Base-by-base conservation (phyloP, 2,113 vertebrate genomes). In the Hymenochirus boettgeri region DNA sequence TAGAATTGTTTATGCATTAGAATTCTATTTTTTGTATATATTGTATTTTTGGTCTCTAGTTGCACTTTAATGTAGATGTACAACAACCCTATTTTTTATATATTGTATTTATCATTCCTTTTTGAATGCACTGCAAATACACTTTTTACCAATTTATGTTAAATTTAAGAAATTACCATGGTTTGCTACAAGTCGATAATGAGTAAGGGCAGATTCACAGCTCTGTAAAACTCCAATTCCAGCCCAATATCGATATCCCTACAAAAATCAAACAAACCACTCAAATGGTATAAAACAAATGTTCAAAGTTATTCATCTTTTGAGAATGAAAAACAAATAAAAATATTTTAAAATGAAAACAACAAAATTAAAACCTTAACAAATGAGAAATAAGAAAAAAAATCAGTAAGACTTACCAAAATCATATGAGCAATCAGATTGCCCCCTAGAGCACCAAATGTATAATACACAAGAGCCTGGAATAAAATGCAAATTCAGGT, bases 241-340 rank as follows among this genome's bases (percentile, higher is more conserved):
- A 54, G 91, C 93, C 95, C 94, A 99, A 79, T 98, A 98, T 2
- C 96, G 84, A 83, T 99, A 99, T 53, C 96, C 96, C 96, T 99
- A 69, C 22, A 80, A 51, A 72, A 15, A 77, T 8, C 10, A 6
- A 48, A 6, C 29, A 75, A 18, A 37, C n/a, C n/a, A 58, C 4
- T 35, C 7, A 35, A 4, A 35, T 12, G 10, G 2, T 35, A 13
- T 35, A 12, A 13, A 11, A 35, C 10, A n/a, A n/a, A n/a, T n/a
- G n/a, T n/a, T n/a, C n/a, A n/a, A n/a, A n/a, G n/a, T n/a, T n/a
- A n/a, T n/a, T n/a, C n/a, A n/a, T 35, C 31, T 10, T 33, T 33
- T 33, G 2, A 33, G 31, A 35, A 35, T 35, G 10, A 12, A 9
- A 35, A 7, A 13, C 9, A 35, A 35, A 35, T 1, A 7, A 33